A percentile compares a stretch with the other conserved stretches of the same genome.
phyloP scores from a whole-genome alignment of 2,113 vertebrate genomes.

The Scomber colias region DNA sequence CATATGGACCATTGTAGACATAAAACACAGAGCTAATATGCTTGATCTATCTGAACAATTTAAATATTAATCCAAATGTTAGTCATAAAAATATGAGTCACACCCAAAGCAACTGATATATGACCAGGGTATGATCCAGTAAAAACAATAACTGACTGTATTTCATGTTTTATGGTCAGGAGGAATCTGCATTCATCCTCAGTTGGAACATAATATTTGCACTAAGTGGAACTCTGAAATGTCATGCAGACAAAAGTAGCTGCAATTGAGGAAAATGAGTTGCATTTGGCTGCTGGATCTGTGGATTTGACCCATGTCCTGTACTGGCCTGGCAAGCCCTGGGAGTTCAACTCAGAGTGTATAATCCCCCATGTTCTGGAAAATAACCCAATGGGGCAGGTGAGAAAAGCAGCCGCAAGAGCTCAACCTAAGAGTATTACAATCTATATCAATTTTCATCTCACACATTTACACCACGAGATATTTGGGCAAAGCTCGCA shows the following conservation, averaged over 20 bases:
- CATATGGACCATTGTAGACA: conserved; percentile 26
- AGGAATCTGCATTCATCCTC: conserved; percentile 40
- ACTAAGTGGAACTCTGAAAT: conserved; percentile 26
- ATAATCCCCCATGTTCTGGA: conserved; percentile 55
- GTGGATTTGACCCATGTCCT: conserved; percentile 52
- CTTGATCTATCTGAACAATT: conserved; percentile 53
- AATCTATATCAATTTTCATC: conserved; percentile 67
- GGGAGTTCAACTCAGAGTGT: conserved; percentile 47
- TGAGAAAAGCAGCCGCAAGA: conserved; percentile 55
- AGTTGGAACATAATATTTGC: conserved; percentile 29
- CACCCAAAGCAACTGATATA: conserved; percentile 35
- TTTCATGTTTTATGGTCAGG: conserved; percentile 43
- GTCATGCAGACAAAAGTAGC: conserved; percentile 35
- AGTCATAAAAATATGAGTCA: conserved; percentile 41
- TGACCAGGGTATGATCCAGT: conserved; percentile 31
- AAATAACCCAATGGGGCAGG: conserved; percentile 61
- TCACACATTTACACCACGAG: conserved; percentile 50
- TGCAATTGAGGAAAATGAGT: conserved; percentile 57
- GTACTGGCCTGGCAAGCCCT: conserved; percentile 42
- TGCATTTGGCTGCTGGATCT: conserved; percentile 44
- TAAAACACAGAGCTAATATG: conserved; percentile 36
- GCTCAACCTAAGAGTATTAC: conserved; percentile 51
- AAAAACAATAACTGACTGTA: conserved; percentile 44
- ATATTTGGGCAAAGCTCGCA: conserved; percentile 16
- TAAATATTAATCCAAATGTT: conserved; percentile 46